These are phyloP conservation scores for Origma solitaria DNA, from an alignment of 2,113 vertebrate species.

Conservation along the genomic window DNA sequence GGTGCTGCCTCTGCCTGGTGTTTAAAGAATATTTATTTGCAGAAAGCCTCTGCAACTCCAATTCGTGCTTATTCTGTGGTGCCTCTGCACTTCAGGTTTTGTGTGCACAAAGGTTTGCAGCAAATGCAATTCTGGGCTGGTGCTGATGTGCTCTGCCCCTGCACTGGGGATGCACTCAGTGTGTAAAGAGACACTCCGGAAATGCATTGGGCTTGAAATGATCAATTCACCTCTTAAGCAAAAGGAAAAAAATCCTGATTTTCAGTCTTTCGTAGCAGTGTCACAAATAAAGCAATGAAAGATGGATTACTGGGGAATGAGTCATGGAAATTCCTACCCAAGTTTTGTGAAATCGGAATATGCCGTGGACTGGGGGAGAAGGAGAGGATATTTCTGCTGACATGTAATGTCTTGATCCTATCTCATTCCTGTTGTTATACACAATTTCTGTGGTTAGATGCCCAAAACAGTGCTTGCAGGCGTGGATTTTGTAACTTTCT, in stretches of 20 bases:
- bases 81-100: background rate
- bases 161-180: background rate
- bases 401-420: conserved; percentile 48
- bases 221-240: background rate
- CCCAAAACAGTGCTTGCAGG: background rate
- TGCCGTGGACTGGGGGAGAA: background rate
- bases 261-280: background rate
- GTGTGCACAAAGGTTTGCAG: background rate
- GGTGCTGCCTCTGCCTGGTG: conserved; percentile 21
- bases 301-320: conserved; percentile 32
- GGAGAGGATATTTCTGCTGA: conserved; percentile 35
- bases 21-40: conserved; percentile 62
- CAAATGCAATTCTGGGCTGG: background rate
- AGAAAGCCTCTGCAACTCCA: conserved; percentile 39
- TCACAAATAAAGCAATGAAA: conserved; percentile 27
- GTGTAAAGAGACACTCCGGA: background rate
- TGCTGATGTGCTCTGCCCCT: background rate
- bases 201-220: background rate
- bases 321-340: conserved; percentile 49
- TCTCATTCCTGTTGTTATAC: background rate
- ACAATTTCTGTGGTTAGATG: conserved; percentile 27
- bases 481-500: background rate
- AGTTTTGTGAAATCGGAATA: conserved; percentile 48
- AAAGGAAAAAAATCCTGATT: background rate
- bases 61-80: background rate